Evolutionary conservation across 2,113 vertebrate genomes (phyloP).

Genomic region (Talpa occidentalis): DNA sequence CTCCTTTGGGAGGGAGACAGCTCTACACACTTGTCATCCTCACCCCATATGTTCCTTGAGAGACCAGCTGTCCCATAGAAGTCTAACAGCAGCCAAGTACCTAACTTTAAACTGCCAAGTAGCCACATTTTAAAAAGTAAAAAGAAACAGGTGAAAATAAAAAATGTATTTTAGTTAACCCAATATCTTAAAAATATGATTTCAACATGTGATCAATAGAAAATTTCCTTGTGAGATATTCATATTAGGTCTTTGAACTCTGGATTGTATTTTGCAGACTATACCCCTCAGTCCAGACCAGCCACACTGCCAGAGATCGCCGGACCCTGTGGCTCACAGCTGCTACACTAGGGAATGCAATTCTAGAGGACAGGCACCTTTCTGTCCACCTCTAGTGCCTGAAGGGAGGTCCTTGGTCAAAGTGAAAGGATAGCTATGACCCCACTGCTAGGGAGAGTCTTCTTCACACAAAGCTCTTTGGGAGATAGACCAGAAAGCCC

Average conservation of each 20-base stretch:
- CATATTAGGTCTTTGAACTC: neutral
- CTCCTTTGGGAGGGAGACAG: neutral
- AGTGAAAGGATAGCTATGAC: neutral
- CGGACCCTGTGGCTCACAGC: fast-evolving
- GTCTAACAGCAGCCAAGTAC: fast-evolving
- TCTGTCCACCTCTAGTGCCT: no score
- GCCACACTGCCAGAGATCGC: neutral
- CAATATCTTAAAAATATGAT: neutral
- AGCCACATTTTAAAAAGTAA: neutral
- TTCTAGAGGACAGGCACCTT: neutral
- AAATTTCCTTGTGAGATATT: neutral
- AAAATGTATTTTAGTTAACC: neutral
- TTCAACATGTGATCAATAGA: neutral
- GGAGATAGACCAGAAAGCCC: neutral
- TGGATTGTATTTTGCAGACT: no score
- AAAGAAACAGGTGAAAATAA: neutral
- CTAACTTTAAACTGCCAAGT: neutral
- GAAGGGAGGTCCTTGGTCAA: neutral
- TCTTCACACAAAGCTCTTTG: neutral
- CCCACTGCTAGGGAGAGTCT: neutral
- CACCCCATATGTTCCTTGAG: neutral
- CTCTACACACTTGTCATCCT: neutral
- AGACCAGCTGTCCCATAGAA: neutral
- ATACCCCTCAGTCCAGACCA: neutral
- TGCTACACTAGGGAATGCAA: fast-evolving